Percentiles rank a stretch among this genome's conserved stretches.
Evolutionary conservation across 2,888 invertebrate species (phyloP).

Genomic region (Augochlorella aurata): DNA sequence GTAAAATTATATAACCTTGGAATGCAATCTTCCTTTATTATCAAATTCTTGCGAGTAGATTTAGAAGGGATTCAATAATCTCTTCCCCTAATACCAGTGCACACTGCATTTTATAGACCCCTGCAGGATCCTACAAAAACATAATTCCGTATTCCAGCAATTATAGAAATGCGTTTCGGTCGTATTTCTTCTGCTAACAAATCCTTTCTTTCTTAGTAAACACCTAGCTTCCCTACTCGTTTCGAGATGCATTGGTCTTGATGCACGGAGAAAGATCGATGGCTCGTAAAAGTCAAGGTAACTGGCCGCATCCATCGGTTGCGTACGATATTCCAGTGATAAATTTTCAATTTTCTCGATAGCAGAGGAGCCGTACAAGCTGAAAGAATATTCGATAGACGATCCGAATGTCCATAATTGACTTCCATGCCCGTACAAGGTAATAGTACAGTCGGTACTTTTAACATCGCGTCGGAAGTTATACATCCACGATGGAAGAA

Average conservation of each 20-base stretch:
- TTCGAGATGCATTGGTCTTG: slow-evolving; percentile 2
- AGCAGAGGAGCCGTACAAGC: not conserved
- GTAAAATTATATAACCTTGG: no score
- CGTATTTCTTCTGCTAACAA: slow-evolving; percentile 31
- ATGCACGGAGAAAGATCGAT: slow-evolving; percentile 51
- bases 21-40: no score
- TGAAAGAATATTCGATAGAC: not conserved
- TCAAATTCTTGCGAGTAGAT: no score
- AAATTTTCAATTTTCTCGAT: slow-evolving; percentile 55
- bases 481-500: not conserved
- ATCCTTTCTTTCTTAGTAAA: slow-evolving; percentile 44
- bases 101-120: no score
- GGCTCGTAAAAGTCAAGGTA: slow-evolving; percentile 54
- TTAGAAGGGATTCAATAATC: no score
- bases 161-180: not conserved
- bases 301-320: slow-evolving; percentile 38
- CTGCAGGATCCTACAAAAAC: not conserved
- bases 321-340: slow-evolving; percentile 52
- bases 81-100: no score
- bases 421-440: slow-evolving; percentile 6
- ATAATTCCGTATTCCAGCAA: not conserved
- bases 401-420: slow-evolving; percentile 36
- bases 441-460: not conserved
- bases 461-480: not conserved
- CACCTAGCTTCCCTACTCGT: slow-evolving; percentile 25